Conservation (phyloP, 1,140 invertebrate genomes). For the Brachystomella parvula region DNA sequence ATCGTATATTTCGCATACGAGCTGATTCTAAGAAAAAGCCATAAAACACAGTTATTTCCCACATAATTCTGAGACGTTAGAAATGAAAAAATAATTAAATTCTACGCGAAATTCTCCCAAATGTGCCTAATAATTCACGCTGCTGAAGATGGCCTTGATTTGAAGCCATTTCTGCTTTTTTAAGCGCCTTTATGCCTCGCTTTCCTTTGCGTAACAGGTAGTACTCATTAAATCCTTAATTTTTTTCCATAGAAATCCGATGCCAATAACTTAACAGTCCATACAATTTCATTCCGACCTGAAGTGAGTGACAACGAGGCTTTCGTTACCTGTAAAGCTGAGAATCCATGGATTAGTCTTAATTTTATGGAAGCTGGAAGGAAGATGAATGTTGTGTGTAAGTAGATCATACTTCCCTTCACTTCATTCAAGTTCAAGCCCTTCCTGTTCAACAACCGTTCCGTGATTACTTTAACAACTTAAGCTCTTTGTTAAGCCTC, state of each 20-base stretch:
- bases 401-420: slow-evolving; percentile 1
- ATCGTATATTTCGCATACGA: too few species aligned
- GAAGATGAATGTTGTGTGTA: slow-evolving; percentile 29
- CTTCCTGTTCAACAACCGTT: too few species aligned
- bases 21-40: too few species aligned
- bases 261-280: slow-evolving; percentile 24
- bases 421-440: too few species aligned
- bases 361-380: slow-evolving; percentile 26
- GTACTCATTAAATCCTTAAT: too few species aligned
- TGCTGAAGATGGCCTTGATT: neutral
- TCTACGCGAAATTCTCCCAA: too few species aligned
- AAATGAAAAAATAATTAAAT: too few species aligned
- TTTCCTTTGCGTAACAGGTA: neutral
- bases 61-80: too few species aligned
- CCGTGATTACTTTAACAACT: too few species aligned
- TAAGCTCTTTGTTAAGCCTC: too few species aligned
- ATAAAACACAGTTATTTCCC: too few species aligned
- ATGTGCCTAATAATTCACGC: too few species aligned
- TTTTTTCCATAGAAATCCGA: slow-evolving; percentile 33
- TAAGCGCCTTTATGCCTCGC: neutral
- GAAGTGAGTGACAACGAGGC: slow-evolving; percentile 29
- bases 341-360: slow-evolving; percentile 34
- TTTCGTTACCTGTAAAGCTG: slow-evolving; percentile 27
- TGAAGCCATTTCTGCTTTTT: neutral
- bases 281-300: slow-evolving; percentile 26